Conservation (phyloP, 2,113 vertebrate species). For the Terrapene triunguis region DNA sequence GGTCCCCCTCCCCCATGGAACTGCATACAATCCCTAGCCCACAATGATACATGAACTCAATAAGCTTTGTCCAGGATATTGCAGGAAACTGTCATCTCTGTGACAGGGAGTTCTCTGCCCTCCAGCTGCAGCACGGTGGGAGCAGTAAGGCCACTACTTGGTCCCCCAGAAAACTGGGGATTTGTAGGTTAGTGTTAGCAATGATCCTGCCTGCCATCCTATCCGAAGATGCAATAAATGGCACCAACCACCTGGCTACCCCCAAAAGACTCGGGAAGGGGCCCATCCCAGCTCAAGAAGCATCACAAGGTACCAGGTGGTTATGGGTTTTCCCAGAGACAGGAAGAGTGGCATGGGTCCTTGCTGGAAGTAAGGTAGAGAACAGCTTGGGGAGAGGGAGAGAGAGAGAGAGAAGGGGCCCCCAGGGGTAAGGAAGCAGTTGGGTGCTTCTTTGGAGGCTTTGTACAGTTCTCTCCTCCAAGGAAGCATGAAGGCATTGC, state of each 20-base stretch:
- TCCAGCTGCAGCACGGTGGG: no score
- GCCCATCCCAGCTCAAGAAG: not conserved
- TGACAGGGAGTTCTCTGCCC: no score
- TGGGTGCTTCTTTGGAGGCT: not conserved
- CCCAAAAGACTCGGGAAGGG: not conserved
- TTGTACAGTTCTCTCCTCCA: not conserved
- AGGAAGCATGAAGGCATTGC: not conserved
- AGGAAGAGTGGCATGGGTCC: not conserved
- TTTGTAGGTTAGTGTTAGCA: not conserved
- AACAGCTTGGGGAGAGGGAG: not conserved
- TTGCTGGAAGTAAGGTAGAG: not conserved
- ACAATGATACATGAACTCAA: no score
- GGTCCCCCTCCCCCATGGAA: no score
- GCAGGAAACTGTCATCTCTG: no score
- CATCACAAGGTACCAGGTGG: not conserved
- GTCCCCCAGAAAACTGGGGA: not conserved
- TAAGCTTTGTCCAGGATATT: no score
- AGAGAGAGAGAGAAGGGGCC: not conserved
- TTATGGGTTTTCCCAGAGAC: not conserved
- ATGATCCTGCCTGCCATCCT: not conserved
- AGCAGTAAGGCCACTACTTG: not conserved
- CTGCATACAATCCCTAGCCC: no score
- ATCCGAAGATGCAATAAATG: not conserved
- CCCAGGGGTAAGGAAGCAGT: not conserved
- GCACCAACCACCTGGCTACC: not conserved